These are phyloP conservation scores for Ceyx cyanopectus DNA, from an alignment of 2,113 vertebrate species.

Conservation along the genomic window DNA sequence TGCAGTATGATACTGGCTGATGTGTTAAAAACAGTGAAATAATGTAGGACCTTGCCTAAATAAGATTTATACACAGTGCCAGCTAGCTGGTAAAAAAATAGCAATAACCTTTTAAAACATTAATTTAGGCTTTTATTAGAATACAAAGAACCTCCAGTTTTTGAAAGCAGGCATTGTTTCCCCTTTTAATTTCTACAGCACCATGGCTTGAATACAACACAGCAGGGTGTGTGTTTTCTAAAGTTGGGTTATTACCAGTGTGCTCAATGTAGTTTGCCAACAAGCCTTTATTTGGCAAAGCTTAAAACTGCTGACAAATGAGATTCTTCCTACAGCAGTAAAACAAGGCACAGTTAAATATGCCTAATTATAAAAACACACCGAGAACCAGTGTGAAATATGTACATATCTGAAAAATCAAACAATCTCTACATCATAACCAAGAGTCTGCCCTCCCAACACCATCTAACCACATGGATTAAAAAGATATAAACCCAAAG, in stretches of 20 bases:
- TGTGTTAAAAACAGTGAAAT: slow-evolving; percentile 71
- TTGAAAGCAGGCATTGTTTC: slow-evolving; percentile 82
- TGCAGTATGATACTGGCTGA: slow-evolving; percentile 73
- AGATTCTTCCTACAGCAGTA: slow-evolving; percentile 79
- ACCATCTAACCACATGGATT: neutral
- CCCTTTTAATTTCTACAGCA: slow-evolving; percentile 76
- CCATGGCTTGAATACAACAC: slow-evolving; percentile 78
- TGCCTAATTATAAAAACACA: slow-evolving; percentile 78
- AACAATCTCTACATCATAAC: neutral
- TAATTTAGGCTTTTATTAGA: slow-evolving; percentile 83
- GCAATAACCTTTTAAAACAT: slow-evolving; percentile 85
- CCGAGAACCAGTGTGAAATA: slow-evolving; percentile 25
- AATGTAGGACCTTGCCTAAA: slow-evolving; percentile 73
- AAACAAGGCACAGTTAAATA: slow-evolving; percentile 77
- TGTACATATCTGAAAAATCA: slow-evolving; percentile 5
- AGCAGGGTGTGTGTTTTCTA: slow-evolving; percentile 83
- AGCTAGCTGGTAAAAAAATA: slow-evolving; percentile 82
- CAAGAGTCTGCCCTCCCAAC: neutral
- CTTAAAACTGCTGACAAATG: slow-evolving; percentile 86
- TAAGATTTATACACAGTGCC: slow-evolving; percentile 77
- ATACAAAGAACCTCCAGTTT: slow-evolving; percentile 79
- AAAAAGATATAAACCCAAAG: neutral
- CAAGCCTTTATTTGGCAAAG: slow-evolving; percentile 85
- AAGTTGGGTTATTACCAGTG: slow-evolving; percentile 83
- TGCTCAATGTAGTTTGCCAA: slow-evolving; percentile 79